Evolutionary conservation across 2,113 vertebrate species (phyloP), one percentile per base, ranked within the genome.

Genomic region (Ciconia stormi): DNA sequence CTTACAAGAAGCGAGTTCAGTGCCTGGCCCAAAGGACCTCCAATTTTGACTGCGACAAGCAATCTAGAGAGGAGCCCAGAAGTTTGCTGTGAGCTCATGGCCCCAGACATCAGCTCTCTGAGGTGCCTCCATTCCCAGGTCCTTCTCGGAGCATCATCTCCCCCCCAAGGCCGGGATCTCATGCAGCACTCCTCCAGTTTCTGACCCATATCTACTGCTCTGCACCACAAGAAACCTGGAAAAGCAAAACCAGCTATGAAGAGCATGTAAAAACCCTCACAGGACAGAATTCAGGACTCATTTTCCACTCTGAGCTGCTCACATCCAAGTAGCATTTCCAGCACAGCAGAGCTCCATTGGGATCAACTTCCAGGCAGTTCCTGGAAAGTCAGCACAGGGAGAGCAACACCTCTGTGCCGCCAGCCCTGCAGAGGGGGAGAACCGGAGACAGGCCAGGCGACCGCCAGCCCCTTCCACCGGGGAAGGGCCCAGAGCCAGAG

Each of bases 141-240:
- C 17, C 21, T 47, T 58, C 47, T 11, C 0, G 1, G 40, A 82
- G 22, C 36, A 25, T 44, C 87, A 22, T 2, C 55, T 52, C 69
- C 44, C 13, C 62, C 15, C 6, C 30, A 14, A 22, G 20, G 32
- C 22, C 2, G 0, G 25, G 65, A 52, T 47, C 47, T 40, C 25
- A 26, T 1, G 6, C 10, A 1, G 65, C 15, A 9, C 6, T 38
- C 7, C 25, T 17, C 30, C 2, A 2, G 40, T 22, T 73, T 49
- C 74, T 38, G 30, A 66, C 42, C 69, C 27, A 34, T 3, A 16
- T 11, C 27, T 29, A 15, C 7, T 27, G 61, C 42, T 86, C 78
- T 50, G 62, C 46, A 44, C 52, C 44, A 50, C 38, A 27, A 61
- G 44, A 78, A 94, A 84, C 7, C 46, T 56, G 44, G 47, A 61